phyloP scores from a whole-genome alignment of 2,888 invertebrate genomes.

The Rambutsinella grinnellia region DNA sequence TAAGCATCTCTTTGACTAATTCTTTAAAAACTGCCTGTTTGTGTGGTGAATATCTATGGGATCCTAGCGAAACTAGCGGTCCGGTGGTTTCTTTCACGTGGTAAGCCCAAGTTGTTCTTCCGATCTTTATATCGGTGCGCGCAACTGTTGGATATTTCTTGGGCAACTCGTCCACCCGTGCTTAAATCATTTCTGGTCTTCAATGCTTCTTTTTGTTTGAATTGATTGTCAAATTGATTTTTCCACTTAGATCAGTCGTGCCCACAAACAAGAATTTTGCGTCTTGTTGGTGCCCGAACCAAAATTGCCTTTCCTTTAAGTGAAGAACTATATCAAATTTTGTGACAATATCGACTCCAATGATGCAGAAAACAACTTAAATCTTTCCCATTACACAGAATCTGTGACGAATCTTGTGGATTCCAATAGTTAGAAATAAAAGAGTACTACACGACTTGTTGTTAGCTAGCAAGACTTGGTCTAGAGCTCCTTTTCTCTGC shows the following conservation, averaged over 20 bases:
- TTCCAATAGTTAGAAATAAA: background rate
- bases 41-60: background rate
- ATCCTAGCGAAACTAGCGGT: conserved; percentile 4
- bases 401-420: background rate
- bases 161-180: conserved; percentile 7
- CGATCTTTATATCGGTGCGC: conserved; percentile 9
- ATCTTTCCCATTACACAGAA: conserved; percentile 12
- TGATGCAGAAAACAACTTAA: background rate
- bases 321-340: background rate
- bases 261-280: background rate
- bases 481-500: no score
- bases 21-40: conserved; percentile 13
- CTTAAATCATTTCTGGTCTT: conserved; percentile 1
- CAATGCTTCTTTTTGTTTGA: no score
- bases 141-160: conserved; percentile 18
- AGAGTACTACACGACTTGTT: no score
- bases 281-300: conserved; percentile 16
- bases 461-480: no score
- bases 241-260: background rate
- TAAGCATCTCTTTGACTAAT: conserved; percentile 29
- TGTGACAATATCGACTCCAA: conserved; percentile 15
- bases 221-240: background rate
- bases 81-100: conserved; percentile 34
- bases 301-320: background rate
- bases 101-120: background rate